These are phyloP conservation scores for Sitobion miscanthi DNA, from an alignment of 1,140 invertebrate species.

Conservation along the genomic window DNA sequence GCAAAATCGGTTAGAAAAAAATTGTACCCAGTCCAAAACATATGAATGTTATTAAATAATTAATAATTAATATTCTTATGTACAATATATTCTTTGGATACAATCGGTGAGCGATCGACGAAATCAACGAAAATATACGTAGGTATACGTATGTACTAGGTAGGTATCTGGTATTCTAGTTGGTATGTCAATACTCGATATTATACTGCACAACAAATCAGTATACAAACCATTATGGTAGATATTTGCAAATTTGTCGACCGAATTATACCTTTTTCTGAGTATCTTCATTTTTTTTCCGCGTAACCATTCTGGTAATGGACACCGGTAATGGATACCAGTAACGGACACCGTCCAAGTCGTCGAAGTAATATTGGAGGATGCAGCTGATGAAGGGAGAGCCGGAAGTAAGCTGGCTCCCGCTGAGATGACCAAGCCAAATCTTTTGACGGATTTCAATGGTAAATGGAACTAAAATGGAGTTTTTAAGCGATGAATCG, in stretches of 20 bases:
- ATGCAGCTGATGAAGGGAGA: background rate
- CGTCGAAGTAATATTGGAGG: background rate
- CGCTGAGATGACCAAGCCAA: background rate
- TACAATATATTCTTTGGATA: background rate
- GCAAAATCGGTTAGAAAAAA: no score
- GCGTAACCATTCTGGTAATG: background rate
- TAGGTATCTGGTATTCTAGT: background rate
- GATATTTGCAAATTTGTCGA: background rate
- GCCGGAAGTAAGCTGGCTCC: background rate
- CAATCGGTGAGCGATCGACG: background rate
- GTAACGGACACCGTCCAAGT: no score
- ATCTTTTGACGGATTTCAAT: background rate
- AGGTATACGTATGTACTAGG: no score
- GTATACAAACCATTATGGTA: no score
- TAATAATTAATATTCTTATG: no score
- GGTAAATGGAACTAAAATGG: background rate
- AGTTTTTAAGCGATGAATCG: no score
- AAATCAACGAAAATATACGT: background rate
- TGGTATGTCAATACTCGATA: background rate
- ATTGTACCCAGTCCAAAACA: no score
- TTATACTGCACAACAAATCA: background rate
- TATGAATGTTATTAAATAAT: no score
- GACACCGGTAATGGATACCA: background rate
- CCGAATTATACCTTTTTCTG: background rate
- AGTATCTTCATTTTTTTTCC: background rate